These are phyloP conservation scores for Sebastes schlegelii DNA, from an alignment of 2,113 vertebrate genomes.

Conservation along the genomic window DNA sequence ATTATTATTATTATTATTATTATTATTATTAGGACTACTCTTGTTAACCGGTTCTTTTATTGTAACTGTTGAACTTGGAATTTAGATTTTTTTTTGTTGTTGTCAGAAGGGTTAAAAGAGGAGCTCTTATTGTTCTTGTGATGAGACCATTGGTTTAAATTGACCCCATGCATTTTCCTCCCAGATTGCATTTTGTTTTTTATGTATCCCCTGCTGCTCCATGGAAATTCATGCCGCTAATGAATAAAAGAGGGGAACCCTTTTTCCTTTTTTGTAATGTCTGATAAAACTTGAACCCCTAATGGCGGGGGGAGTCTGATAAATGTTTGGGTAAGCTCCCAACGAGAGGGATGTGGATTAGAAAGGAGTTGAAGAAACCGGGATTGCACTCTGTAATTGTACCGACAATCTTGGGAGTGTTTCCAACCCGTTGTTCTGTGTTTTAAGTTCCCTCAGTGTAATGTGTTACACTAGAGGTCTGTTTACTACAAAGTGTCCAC, in stretches of 20 bases:
- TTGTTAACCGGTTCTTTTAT: slow-evolving; percentile 66
- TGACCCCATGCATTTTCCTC: slow-evolving; percentile 57
- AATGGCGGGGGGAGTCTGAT: not conserved
- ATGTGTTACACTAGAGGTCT: slow-evolving; percentile 20
- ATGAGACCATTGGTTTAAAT: slow-evolving; percentile 59
- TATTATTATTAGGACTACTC: slow-evolving; percentile 52
- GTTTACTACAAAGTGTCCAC: slow-evolving; percentile 28
- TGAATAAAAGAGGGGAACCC: slow-evolving; percentile 74
- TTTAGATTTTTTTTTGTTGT: slow-evolving; percentile 55
- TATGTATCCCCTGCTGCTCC: slow-evolving; percentile 67
- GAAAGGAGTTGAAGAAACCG: slow-evolving; percentile 29
- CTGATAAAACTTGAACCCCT: slow-evolving; percentile 75
- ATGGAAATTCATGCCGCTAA: slow-evolving; percentile 59
- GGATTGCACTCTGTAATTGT: slow-evolving; percentile 55
- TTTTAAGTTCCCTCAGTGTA: slow-evolving; percentile 21
- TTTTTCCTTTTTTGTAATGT: slow-evolving; percentile 43
- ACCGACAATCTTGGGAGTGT: slow-evolving; percentile 69
- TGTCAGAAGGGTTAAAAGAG: slow-evolving; percentile 47
- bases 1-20: too few species aligned
- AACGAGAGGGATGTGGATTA: slow-evolving; percentile 1
- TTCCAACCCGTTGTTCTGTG: slow-evolving; percentile 1
- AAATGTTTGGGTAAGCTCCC: slow-evolving; percentile 37
- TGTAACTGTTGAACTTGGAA: slow-evolving; percentile 58
- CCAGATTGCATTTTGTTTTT: slow-evolving; percentile 54
- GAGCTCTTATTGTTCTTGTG: slow-evolving; percentile 35